Conservation (phyloP, 2,113 vertebrate species). For the Porphyrio hochstetteri region DNA sequence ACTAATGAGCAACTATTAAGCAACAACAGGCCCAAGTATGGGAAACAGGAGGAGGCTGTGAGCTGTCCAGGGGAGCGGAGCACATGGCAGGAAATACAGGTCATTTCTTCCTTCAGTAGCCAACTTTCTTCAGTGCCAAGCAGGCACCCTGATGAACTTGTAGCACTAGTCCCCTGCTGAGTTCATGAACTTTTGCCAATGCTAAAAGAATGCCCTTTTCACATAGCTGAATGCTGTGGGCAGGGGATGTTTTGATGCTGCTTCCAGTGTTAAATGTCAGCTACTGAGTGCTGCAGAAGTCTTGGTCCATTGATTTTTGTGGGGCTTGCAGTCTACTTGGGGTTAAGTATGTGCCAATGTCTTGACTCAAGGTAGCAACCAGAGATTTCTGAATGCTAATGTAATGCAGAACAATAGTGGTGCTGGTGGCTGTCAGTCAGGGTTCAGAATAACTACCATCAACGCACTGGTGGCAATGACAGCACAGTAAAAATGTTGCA, state of each 20-base stretch:
- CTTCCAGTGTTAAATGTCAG: neutral
- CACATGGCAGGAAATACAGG: neutral
- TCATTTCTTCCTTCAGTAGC: neutral
- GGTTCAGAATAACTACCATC: neutral
- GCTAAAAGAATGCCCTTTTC: neutral
- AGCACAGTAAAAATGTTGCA: neutral
- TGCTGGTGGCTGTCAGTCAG: neutral
- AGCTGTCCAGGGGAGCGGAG: rapidly evolving
- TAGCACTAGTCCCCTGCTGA: neutral
- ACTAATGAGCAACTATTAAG: neutral
- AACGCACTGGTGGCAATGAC: neutral
- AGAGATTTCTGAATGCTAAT: neutral
- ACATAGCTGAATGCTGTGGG: neutral
- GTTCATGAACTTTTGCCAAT: neutral
- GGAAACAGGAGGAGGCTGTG: neutral
- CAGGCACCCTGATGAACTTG: neutral
- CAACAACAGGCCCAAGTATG: neutral
- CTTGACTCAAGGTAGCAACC: neutral
- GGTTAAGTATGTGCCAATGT: neutral
- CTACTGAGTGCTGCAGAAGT: neutral
- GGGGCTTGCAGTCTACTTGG: neutral
- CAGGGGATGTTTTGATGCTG: neutral
- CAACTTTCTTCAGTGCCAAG: neutral
- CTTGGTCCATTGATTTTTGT: neutral
- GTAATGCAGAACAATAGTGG: neutral